A percentile compares a stretch with the other conserved stretches of the same genome.
Conservation (phyloP, 1,140 invertebrate species). For the Bombus polaris region DNA sequence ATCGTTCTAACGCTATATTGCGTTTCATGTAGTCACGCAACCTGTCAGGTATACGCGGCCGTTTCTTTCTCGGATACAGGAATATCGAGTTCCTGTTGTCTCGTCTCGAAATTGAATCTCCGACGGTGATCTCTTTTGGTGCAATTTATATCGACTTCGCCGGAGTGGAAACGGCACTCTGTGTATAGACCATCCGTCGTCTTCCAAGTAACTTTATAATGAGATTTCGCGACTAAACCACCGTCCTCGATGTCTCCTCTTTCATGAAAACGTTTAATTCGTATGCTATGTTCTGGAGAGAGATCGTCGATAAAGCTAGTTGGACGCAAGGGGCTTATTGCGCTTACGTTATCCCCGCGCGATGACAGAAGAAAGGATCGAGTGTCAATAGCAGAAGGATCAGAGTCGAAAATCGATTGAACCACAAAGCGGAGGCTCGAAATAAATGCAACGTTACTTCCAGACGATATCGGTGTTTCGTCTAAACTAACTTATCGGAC, state of each 20-base stretch:
- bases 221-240: conserved; percentile 40
- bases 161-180: conserved; percentile 18
- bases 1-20: conserved; percentile 10
- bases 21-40: conserved; percentile 21
- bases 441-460: neutral
- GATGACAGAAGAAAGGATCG: neutral
- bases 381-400: conserved; percentile 20
- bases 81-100: conserved; percentile 53
- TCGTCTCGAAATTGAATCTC: conserved; percentile 50
- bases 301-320: neutral
- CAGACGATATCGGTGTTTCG: neutral
- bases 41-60: conserved; percentile 14
- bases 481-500: neutral
- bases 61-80: conserved; percentile 16
- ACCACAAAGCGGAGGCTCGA: neutral
- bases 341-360: neutral
- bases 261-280: conserved; percentile 29
- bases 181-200: neutral
- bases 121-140: conserved; percentile 40
- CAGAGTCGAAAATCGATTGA: conserved; percentile 10
- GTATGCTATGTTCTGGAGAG: conserved; percentile 6
- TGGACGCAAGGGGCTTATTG: neutral
- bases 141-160: conserved; percentile 44
- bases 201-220: conserved; percentile 38
- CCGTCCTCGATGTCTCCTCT: neutral